These are phyloP conservation scores for Xanthia togata DNA, from an alignment of 2,888 invertebrate genomes.

Conservation along the genomic window DNA sequence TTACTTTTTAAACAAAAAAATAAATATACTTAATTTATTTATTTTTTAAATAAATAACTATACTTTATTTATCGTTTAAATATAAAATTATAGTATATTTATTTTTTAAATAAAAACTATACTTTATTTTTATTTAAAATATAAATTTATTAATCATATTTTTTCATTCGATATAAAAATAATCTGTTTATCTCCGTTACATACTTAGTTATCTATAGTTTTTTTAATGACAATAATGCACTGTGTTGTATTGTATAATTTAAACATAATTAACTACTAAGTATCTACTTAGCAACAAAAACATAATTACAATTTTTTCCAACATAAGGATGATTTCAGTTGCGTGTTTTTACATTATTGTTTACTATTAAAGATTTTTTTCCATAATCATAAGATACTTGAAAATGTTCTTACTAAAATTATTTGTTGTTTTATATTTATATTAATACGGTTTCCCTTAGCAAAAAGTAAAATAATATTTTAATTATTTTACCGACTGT, in stretches of 20 bases:
- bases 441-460: too few relatives aligned
- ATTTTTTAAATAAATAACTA: too few relatives aligned
- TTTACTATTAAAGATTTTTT: background rate
- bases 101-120: too few relatives aligned
- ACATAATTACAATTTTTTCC: background rate
- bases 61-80: too few relatives aligned
- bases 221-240: background rate
- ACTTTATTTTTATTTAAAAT: background rate
- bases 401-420: background rate
- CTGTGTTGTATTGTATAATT: too few relatives aligned
- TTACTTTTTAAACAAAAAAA: background rate
- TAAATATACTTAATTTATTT: too few relatives aligned
- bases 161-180: background rate
- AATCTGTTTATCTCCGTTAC: background rate
- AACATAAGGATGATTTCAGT: background rate
- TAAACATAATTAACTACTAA: too few relatives aligned
- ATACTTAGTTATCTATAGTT: too few relatives aligned
- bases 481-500: background rate
- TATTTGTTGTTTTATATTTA: background rate
- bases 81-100: too few relatives aligned
- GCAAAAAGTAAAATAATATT: background rate
- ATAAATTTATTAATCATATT: background rate
- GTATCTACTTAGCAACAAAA: background rate
- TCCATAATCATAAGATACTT: background rate
- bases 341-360: constrained; percentile 4